Evolutionary conservation across 2,113 vertebrate species (phyloP), one percentile per base, ranked within the genome.

Genomic region (Calypte anna): DNA sequence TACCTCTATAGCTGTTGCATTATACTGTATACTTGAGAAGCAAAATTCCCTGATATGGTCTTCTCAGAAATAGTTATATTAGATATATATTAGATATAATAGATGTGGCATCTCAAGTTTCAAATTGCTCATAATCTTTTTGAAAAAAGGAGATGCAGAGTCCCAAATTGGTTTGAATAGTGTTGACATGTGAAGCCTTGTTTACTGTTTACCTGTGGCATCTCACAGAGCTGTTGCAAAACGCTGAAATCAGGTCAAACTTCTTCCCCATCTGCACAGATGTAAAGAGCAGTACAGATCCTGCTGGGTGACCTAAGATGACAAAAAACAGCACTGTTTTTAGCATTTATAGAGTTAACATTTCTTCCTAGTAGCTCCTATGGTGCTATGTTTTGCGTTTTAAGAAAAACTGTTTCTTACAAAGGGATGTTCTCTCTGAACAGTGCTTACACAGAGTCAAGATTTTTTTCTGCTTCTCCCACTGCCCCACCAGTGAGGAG

Each of bases 401-500:
- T 64, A 36, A 55, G 78, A 25, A 40, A 66, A 85, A 21, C 21
- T 7, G 2, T 27, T 22, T 24, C 3, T 57, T 64, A 38, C 22
- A 36, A 6, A 57, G 46, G 7, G 25, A 38, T 28, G 10, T 14
- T 61, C 2, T 1, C n/a, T 55, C 19, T 76, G n/a, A 67, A 36
- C 48, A 61, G 28, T 0, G 3, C 15, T 48, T 55, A 27, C 22
- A 9, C 13, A 58, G 12, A 5, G 2, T 24, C 25, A 58, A 75
- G 19, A 17, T 3, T 8, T 44, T 44, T 79, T 43, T 12, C 12
- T 80, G 14, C 30, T n/a, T 12, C 43, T 75, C 58, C 24, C 1
- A 0, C 9, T 8, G 5, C 2, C 4, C 21, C 44, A 20, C 4
- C 14, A 61, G 21, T 0, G 1, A 59, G 44, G 3, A n/a, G 13